Evolutionary conservation across 2,888 invertebrate genomes (phyloP).

Genomic region (Stegophylla sp.): DNA sequence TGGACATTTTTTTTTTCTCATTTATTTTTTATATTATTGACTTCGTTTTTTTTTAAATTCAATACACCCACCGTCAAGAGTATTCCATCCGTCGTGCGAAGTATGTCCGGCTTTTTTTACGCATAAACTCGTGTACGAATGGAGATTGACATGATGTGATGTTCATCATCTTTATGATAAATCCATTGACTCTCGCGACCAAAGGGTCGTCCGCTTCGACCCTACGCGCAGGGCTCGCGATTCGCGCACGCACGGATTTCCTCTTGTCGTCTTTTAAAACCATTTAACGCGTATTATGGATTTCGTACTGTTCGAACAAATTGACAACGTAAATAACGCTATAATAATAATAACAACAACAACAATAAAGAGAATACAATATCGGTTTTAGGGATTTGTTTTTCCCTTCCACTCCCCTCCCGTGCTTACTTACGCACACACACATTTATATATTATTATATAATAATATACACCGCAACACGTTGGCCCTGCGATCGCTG

Average conservation of each 20-base stretch:
- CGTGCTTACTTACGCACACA: background rate
- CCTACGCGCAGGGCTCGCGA: background rate
- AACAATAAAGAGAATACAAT: background rate
- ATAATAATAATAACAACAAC: background rate
- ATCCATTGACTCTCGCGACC: conserved; percentile 27
- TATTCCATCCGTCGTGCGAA: too few relatives aligned
- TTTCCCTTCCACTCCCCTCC: conserved; percentile 15
- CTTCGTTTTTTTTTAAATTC: too few relatives aligned
- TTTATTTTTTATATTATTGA: too few relatives aligned
- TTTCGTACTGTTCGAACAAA: conserved; percentile 27
- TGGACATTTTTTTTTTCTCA: too few relatives aligned
- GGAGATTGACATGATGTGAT: background rate
- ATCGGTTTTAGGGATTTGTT: conserved; percentile 51
- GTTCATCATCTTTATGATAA: background rate
- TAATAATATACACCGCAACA: background rate
- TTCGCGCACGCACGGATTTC: background rate
- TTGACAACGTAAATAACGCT: conserved; percentile 33
- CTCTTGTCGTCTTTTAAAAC: conserved; percentile 7
- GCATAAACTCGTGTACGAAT: background rate
- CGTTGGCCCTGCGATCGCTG: conserved; percentile 7
- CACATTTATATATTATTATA: background rate
- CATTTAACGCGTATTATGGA: background rate
- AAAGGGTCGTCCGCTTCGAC: background rate
- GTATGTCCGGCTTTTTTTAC: too few relatives aligned
- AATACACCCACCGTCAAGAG: too few relatives aligned